These are phyloP conservation scores for Polydrusus pterygomalis DNA, from an alignment of 2,888 invertebrate species.

Conservation along the genomic window DNA sequence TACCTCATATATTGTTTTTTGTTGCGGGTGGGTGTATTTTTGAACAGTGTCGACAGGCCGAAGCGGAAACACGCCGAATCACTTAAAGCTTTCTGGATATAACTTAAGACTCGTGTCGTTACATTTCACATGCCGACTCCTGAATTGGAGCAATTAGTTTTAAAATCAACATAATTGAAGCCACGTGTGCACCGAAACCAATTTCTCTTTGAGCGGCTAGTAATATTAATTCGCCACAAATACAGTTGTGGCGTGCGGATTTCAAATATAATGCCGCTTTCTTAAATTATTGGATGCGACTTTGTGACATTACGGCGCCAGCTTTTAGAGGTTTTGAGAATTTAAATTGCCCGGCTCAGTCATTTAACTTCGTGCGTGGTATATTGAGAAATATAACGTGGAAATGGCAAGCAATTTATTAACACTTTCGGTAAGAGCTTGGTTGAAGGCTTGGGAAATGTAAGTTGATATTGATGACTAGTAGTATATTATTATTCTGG, in stretches of 20 bases:
- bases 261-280: slow-evolving; percentile 48
- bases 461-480: background rate
- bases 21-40: slow-evolving; percentile 32
- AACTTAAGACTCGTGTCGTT: slow-evolving; percentile 54
- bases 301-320: slow-evolving; percentile 42
- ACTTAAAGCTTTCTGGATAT: slow-evolving; percentile 47
- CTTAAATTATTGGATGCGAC: slow-evolving; percentile 49
- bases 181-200: slow-evolving; percentile 53
- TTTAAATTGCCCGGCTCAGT: slow-evolving; percentile 29
- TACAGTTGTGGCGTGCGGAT: slow-evolving; percentile 48
- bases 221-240: slow-evolving; percentile 49
- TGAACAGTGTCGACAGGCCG: slow-evolving; percentile 37
- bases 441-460: background rate
- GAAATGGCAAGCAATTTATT: slow-evolving; percentile 32
- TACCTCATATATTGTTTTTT: slow-evolving; percentile 27
- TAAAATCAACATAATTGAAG: slow-evolving; percentile 54
- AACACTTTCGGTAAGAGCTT: slow-evolving; percentile 12
- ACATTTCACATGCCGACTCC: slow-evolving; percentile 47
- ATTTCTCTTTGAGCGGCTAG: slow-evolving; percentile 51
- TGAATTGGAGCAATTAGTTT: slow-evolving; percentile 53
- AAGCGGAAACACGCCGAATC: slow-evolving; percentile 53
- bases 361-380: slow-evolving; percentile 21
- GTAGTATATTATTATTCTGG: no score
- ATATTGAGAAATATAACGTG: slow-evolving; percentile 25
- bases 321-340: slow-evolving; percentile 16